These are phyloP conservation scores for Aelia acuminata DNA, from an alignment of 2,888 invertebrate genomes.

Conservation along the genomic window DNA sequence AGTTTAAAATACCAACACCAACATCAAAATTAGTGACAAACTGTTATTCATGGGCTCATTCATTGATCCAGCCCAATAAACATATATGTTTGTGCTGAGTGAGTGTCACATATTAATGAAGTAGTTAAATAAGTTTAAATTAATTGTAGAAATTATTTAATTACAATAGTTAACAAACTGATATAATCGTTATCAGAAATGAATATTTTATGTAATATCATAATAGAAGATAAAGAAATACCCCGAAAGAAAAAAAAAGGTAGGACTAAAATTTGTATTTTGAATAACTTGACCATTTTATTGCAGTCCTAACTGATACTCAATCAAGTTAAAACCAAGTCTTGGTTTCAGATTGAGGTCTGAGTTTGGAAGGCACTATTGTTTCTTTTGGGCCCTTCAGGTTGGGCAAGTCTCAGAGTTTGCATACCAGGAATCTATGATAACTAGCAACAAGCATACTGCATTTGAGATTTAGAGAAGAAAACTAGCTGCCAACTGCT, in stretches of 20 bases:
- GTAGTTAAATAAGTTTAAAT: background rate
- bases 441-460: too few relatives aligned
- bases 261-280: background rate
- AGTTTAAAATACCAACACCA: slow-evolving; percentile 1
- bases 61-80: background rate
- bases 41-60: background rate
- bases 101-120: background rate
- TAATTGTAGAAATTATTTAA: background rate
- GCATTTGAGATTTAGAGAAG: too few relatives aligned
- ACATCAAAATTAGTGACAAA: slow-evolving; percentile 25
- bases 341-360: too few relatives aligned
- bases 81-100: background rate
- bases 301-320: background rate
- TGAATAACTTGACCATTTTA: background rate
- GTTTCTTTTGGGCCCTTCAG: too few relatives aligned
- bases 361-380: too few relatives aligned
- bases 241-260: background rate
- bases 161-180: background rate
- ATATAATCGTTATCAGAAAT: background rate
- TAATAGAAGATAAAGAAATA: background rate
- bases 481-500: too few relatives aligned
- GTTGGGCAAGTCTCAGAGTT: too few relatives aligned
- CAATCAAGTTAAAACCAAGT: too few relatives aligned
- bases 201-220: background rate
- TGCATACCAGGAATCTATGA: too few relatives aligned